Base-by-base conservation (phyloP, 2,888 invertebrate species). In the Megastigmus dorsalis region DNA sequence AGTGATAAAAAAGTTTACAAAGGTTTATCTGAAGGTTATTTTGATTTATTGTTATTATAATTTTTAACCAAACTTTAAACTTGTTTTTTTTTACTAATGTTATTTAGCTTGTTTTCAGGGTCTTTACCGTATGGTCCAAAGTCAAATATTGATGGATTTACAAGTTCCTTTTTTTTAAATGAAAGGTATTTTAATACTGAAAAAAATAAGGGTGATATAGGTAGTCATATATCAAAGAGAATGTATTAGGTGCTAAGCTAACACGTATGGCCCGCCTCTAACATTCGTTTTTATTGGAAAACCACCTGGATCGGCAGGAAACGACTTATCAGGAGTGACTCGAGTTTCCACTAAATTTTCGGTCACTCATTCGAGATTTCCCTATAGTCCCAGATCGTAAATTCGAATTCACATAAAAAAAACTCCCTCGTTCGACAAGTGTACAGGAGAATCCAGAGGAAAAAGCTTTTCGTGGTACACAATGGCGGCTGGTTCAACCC, bases 201-300 rank as follows among this genome's bases (percentile, higher is more conserved):
- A n/a, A n/a, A n/a, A n/a, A n/a, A n/a, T n/a, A n/a, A n/a, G n/a
- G n/a, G n/a, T n/a, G n/a, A n/a, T n/a, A n/a, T n/a, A n/a, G n/a
- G 13, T 43, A 18, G 9, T 15, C 5, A 6, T n/a, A 15, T 33
- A 20, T 54, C 41, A 15, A 28, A 23, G 20, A 33, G 5, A 48
- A 71, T 73, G 66, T 67, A 66, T 52, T 20, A 52, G 52, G 43
- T 54, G 66, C n/a, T 18, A 10, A n/a, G 20, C 13, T 13, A 72
- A 66, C 45, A 33, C 48, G 6, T 45, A 23, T 28, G 10, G 28
- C 9, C 15, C n/a, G 15, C n/a, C 30, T 52, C n/a, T 13, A 38
- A 57, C 41, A 59, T 30, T 60, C 28, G n/a, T 28, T 36, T 73
- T 68, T 67, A 67, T 73, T 55, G 67, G 54, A 62, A 67, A 67